Percentiles rank a stretch among this genome's conserved stretches.
These are phyloP conservation scores for Gopherus flavomarginatus DNA, from an alignment of 2,113 vertebrate species.

Conservation along the genomic window DNA sequence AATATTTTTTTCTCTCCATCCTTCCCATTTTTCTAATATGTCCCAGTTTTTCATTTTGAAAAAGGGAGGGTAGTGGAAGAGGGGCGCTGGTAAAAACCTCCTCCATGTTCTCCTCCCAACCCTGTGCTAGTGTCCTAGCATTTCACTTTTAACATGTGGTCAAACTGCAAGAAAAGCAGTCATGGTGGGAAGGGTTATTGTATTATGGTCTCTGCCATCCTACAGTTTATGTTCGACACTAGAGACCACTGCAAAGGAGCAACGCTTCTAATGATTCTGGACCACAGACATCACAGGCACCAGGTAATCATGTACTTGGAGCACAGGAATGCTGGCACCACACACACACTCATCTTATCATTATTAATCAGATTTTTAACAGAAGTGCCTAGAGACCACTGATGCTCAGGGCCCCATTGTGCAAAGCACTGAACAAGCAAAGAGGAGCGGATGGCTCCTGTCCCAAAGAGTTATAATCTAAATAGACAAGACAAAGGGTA, in stretches of 20 bases:
- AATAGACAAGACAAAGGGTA: background rate
- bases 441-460: background rate
- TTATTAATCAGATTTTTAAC: background rate
- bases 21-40: background rate
- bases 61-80: background rate
- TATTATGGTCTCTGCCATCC: background rate
- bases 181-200: background rate
- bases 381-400: background rate
- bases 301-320: background rate
- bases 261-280: background rate
- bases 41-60: background rate
- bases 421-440: background rate
- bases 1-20: background rate
- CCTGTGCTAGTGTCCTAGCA: background rate
- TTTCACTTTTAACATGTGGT: background rate
- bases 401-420: background rate
- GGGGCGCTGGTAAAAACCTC: background rate
- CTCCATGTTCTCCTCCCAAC: background rate
- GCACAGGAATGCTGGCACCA: background rate
- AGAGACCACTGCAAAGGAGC: background rate
- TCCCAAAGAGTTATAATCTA: background rate
- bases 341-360: background rate
- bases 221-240: background rate
- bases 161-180: background rate
- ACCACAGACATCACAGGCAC: background rate